A percentile compares a stretch with the other conserved stretches of the same genome.
phyloP scores from a whole-genome alignment of 2,797 vertebrate species.

The Otolemur crassicaudatus region DNA sequence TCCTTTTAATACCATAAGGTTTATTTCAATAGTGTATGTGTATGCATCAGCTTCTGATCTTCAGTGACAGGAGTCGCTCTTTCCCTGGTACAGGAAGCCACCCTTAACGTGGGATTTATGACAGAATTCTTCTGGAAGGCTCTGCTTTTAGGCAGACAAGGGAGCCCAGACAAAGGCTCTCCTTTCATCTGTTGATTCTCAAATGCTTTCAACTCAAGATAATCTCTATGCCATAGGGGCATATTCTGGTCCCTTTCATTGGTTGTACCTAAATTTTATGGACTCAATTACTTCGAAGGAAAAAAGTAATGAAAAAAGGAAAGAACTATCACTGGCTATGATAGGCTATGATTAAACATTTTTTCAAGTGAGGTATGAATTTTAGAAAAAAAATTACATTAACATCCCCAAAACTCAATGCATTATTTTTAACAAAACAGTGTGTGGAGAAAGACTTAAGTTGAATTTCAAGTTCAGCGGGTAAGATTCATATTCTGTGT shows the following conservation, averaged over 20 bases:
- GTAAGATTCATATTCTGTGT: neutral
- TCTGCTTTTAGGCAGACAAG: neutral
- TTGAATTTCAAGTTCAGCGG: neutral
- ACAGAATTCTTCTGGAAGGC: neutral
- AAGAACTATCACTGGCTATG: neutral
- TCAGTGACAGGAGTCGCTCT: neutral
- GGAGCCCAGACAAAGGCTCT: neutral
- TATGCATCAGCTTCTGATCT: neutral
- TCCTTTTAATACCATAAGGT: neutral
- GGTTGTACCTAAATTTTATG: neutral
- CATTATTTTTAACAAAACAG: conserved; percentile 33
- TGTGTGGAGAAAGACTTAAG: neutral
- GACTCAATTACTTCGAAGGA: neutral
- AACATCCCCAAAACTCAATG: neutral
- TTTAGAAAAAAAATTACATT: conserved; percentile 3
- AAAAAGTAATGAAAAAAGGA: neutral
- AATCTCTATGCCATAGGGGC: neutral
- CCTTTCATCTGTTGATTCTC: neutral
- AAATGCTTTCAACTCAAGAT: conserved; percentile 34
- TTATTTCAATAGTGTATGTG: neutral
- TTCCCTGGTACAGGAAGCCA: neutral
- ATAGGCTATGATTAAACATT: neutral
- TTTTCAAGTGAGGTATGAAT: conserved; percentile 27
- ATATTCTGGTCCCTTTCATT: neutral
- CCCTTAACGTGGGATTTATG: neutral